Percentiles rank a stretch among this genome's conserved stretches.
Evolutionary conservation across 2,797 vertebrate genomes (phyloP).

Genomic region (Margarornis squamiger): DNA sequence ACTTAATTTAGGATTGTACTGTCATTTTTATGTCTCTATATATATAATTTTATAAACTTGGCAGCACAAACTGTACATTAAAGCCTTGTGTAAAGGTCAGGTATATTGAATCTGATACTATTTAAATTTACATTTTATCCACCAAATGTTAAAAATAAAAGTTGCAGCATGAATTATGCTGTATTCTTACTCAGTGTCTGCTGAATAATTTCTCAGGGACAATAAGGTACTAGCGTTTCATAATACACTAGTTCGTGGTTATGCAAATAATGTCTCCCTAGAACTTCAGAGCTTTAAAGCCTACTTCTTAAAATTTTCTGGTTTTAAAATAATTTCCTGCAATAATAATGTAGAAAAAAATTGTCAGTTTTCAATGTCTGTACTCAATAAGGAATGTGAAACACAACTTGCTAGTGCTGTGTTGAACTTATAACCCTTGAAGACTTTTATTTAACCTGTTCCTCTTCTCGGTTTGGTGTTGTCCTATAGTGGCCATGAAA

Average conservation of each 20-base stretch:
- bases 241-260: neutral
- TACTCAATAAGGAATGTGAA: neutral
- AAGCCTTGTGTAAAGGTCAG: neutral
- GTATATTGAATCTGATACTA: neutral
- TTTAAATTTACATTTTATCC: neutral
- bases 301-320: neutral
- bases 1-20: slow-evolving; percentile 19
- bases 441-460: neutral
- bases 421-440: neutral
- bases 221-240: neutral
- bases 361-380: neutral
- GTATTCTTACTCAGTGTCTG: neutral
- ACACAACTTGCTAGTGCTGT: neutral
- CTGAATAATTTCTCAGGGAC: neutral
- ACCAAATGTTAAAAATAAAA: neutral
- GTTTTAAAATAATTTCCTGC: neutral
- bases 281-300: neutral
- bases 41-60: neutral
- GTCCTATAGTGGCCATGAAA: neutral
- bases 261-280: neutral
- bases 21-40: neutral
- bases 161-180: neutral
- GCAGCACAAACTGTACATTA: neutral
- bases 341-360: neutral
- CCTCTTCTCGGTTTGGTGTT: neutral